These are phyloP conservation scores for Harlomillsia oculata DNA, from an alignment of 1,140 invertebrate species.

Conservation along the genomic window DNA sequence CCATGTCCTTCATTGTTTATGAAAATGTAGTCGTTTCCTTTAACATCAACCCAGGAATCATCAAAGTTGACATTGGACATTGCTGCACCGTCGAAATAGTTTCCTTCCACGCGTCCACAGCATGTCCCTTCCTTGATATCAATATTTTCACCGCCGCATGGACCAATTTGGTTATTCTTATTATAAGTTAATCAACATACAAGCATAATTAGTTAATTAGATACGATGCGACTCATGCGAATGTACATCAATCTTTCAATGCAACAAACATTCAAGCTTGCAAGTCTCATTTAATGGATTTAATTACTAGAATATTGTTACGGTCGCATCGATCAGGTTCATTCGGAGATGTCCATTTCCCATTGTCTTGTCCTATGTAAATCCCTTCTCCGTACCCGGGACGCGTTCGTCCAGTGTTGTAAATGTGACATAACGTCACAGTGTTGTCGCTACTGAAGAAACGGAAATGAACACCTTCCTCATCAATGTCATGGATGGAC, in stretches of 20 bases:
- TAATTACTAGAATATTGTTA: constrained; percentile 17
- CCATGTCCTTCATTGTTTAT: constrained; percentile 21
- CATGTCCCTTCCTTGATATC: constrained; percentile 32
- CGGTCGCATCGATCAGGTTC: constrained; percentile 24
- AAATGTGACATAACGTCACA: constrained; percentile 15
- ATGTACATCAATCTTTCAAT: too few species aligned
- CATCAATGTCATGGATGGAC: constrained; percentile 10
- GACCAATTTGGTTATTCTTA: constrained; percentile 29
- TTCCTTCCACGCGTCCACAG: constrained; percentile 20
- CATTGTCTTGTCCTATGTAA: constrained; percentile 26
- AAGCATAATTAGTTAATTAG: too few species aligned
- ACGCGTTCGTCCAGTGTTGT: constrained; percentile 15
- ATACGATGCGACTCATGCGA: too few species aligned
- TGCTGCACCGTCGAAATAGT: constrained; percentile 22
- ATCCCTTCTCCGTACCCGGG: constrained; percentile 32
- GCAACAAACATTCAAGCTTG: too few species aligned
- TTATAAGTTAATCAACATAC: too few species aligned
- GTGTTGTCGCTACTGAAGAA: constrained; percentile 26
- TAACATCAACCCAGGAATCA: constrained; percentile 32
- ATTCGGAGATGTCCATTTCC: constrained; percentile 18
- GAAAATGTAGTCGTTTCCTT: constrained; percentile 25
- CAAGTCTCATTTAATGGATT: too few species aligned
- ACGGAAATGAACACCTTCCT: constrained; percentile 31
- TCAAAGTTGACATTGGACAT: constrained; percentile 25
- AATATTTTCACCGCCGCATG: constrained; percentile 25